Evolutionary conservation across 2,797 vertebrate genomes (phyloP).

Genomic region (Tenualosa ilisha): DNA sequence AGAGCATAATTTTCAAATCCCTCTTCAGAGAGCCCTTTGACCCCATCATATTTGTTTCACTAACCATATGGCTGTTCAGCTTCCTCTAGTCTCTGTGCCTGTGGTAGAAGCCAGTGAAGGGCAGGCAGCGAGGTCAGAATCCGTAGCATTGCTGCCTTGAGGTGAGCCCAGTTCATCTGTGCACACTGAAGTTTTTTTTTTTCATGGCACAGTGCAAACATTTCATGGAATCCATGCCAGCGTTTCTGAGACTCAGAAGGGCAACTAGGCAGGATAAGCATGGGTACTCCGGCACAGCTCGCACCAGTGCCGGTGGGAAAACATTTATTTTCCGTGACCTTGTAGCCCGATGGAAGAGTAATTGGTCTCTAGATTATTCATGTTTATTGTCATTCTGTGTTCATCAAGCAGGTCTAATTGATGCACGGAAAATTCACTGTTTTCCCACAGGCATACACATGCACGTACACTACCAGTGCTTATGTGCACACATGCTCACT

Average conservation of each 20-base stretch:
- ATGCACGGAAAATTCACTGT: slow-evolving; percentile 28
- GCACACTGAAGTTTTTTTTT: neutral
- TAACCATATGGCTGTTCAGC: neutral
- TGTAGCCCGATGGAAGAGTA: slow-evolving; percentile 47
- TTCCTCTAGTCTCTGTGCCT: neutral
- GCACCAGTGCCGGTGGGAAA: slow-evolving; percentile 38
- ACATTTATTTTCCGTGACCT: slow-evolving; percentile 50
- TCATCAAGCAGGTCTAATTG: slow-evolving; percentile 53
- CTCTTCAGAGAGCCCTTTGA: neutral
- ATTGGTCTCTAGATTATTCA: slow-evolving; percentile 53
- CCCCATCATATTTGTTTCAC: neutral
- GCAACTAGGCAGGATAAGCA: slow-evolving; percentile 28
- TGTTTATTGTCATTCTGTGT: slow-evolving; percentile 53
- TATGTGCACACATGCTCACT: neutral
- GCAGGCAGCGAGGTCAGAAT: neutral
- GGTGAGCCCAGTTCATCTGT: neutral
- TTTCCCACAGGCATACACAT: slow-evolving; percentile 20
- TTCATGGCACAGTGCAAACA: neutral
- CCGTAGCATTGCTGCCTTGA: neutral
- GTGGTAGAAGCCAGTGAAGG: neutral
- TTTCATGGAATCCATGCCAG: neutral
- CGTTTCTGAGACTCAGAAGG: slow-evolving; percentile 34
- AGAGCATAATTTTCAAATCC: neutral
- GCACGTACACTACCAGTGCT: neutral
- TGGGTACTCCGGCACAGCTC: slow-evolving; percentile 39